phyloP scores from a whole-genome alignment of 2,797 vertebrate genomes.

The Melanotaenia parkinsoni region DNA sequence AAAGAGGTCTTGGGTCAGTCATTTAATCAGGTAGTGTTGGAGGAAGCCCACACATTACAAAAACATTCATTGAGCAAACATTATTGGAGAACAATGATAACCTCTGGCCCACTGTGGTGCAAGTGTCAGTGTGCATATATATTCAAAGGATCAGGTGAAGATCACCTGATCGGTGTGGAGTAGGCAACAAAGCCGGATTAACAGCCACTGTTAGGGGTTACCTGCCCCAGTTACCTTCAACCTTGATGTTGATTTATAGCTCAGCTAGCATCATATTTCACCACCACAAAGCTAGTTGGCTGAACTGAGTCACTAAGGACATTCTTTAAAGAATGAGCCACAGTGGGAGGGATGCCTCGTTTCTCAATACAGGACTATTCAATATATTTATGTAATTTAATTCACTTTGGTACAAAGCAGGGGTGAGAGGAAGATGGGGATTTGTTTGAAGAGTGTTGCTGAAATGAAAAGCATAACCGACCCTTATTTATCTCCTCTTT shows the following conservation, averaged over 20 bases:
- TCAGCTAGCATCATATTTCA: slow-evolving; percentile 4
- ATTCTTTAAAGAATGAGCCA: neutral
- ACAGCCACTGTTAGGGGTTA: neutral
- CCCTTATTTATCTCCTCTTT: neutral
- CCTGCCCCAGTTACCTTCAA: neutral
- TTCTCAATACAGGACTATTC: neutral
- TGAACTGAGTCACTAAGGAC: slow-evolving; percentile 1
- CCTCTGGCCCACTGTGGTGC: neutral
- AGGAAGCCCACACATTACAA: neutral
- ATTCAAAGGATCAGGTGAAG: slow-evolving; percentile 4
- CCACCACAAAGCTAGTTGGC: neutral
- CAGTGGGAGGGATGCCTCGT: neutral
- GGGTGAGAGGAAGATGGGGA: neutral
- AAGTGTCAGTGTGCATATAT: neutral
- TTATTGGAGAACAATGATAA: neutral
- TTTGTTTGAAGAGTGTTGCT: neutral
- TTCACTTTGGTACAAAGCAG: neutral
- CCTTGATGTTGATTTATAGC: neutral
- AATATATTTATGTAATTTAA: neutral
- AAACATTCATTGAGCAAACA: slow-evolving; percentile 3
- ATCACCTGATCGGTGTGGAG: neutral
- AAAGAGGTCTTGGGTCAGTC: neutral
- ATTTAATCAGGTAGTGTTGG: neutral
- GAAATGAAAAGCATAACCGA: neutral
- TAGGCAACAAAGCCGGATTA: slow-evolving; percentile 14